Evolutionary conservation across 2,888 invertebrate species (phyloP).

Genomic region (Cheilosia variabilis): DNA sequence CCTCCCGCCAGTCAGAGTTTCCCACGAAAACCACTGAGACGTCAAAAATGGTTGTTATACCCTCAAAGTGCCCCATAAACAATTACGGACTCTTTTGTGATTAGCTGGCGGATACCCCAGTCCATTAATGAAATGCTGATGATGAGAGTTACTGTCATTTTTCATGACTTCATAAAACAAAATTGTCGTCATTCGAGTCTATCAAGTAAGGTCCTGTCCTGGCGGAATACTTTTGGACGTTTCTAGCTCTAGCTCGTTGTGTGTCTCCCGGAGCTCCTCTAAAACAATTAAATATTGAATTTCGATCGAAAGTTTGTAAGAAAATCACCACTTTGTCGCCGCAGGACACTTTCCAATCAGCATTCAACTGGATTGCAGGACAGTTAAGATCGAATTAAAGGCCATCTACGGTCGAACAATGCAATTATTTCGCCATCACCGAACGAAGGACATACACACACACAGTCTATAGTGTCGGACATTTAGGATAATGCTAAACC

Average conservation of each 20-base stretch:
- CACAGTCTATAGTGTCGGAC: neutral
- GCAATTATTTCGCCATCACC: constrained; percentile 59
- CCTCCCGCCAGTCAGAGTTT: neutral
- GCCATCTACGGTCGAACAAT: constrained; percentile 38
- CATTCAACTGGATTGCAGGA: neutral
- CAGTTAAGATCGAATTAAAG: constrained; percentile 48
- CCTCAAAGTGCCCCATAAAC: constrained; percentile 19
- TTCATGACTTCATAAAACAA: constrained; percentile 16
- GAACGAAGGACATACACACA: neutral
- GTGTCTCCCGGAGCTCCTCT: neutral
- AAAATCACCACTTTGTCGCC: constrained; percentile 3
- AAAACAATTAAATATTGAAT: constrained; percentile 34
- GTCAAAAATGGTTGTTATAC: constrained; percentile 5
- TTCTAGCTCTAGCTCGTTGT: neutral
- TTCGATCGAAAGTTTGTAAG: constrained; percentile 7
- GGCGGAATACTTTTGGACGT: neutral
- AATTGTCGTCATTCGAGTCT: neutral
- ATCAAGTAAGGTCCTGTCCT: neutral
- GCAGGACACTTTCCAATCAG: constrained; percentile 45
- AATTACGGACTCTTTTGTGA: constrained; percentile 32
- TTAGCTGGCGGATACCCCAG: constrained; percentile 9
- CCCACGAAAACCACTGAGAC: neutral
- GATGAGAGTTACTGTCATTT: constrained; percentile 11
- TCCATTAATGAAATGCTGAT: constrained; percentile 30
- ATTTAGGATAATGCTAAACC: constrained; percentile 25